phyloP scores from a whole-genome alignment of 2,113 vertebrate species.

The Talpa occidentalis region DNA sequence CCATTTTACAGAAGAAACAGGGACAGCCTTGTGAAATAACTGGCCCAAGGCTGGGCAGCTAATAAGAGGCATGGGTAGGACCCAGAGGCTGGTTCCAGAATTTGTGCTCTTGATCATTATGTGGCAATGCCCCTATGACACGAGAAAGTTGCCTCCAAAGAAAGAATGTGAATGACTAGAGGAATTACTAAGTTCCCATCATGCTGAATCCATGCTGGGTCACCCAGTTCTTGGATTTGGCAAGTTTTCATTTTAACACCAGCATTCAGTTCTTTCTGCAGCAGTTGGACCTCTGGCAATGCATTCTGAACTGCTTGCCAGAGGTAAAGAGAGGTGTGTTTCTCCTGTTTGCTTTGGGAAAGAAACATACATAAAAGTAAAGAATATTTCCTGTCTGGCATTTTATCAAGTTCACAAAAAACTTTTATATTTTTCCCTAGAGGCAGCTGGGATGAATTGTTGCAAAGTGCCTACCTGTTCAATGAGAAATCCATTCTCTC shows the following conservation, averaged over 20 bases:
- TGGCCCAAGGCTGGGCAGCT: neutral
- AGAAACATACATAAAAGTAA: constrained; percentile 15
- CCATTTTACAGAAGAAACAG: neutral
- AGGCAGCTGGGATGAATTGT: constrained; percentile 41
- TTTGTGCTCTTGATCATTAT: neutral
- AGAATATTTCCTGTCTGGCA: constrained; percentile 51
- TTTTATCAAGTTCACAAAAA: constrained; percentile 40
- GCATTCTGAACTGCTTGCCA: neutral
- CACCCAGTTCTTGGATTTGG: neutral
- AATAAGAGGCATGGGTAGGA: neutral
- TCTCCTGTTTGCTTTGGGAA: constrained; percentile 31
- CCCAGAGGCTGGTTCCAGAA: neutral
- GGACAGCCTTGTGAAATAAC: neutral
- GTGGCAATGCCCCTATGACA: too few species aligned
- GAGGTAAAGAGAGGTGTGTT: neutral
- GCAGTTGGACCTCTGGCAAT: too few species aligned
- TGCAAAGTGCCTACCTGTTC: neutral
- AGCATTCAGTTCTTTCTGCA: neutral
- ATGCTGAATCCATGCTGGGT: too few species aligned
- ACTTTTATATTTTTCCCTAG: neutral
- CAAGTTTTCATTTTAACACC: neutral
- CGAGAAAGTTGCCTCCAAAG: neutral
- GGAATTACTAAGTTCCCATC: neutral
- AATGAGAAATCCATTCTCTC: neutral
- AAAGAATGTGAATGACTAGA: neutral